Evolutionary conservation across 2,113 vertebrate species (phyloP).

Genomic region (Indri indri): DNA sequence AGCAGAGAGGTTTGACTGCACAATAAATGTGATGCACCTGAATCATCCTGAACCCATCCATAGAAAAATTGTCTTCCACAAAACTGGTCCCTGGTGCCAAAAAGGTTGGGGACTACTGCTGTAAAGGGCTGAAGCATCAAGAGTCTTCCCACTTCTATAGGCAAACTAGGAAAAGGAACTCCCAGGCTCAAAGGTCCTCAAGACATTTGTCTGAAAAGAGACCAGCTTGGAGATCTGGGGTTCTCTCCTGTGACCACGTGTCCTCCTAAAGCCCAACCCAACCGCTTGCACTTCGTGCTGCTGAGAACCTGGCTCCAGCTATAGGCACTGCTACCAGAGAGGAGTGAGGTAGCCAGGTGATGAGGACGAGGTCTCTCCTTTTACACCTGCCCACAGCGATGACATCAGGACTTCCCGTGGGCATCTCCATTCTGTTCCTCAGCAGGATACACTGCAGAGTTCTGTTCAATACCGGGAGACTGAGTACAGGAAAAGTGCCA

Average conservation of each 20-base stretch:
- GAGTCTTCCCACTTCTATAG: constrained; percentile 49
- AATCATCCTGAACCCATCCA: too few relatives aligned
- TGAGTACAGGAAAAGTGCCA: constrained; percentile 56
- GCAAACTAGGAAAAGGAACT: constrained; percentile 65
- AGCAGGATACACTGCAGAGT: constrained; percentile 65
- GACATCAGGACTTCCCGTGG: constrained; percentile 39
- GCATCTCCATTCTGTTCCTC: constrained; percentile 45
- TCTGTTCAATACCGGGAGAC: constrained; percentile 47
- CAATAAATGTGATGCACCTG: too few relatives aligned
- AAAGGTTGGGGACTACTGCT: too few relatives aligned
- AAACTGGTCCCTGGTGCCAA: too few relatives aligned
- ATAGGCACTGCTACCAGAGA: constrained; percentile 64
- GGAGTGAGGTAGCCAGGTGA: constrained; percentile 60
- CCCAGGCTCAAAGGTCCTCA: constrained; percentile 70
- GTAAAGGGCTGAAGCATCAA: constrained; percentile 37
- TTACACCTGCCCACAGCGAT: background rate
- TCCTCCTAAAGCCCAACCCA: constrained; percentile 50
- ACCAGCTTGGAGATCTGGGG: constrained; percentile 69
- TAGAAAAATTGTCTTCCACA: too few relatives aligned
- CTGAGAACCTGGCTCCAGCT: constrained; percentile 60
- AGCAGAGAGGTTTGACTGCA: too few relatives aligned
- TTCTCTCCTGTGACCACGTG: constrained; percentile 48
- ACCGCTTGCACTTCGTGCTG: constrained; percentile 16
- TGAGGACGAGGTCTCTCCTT: constrained; percentile 63
- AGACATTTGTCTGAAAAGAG: constrained; percentile 65